These are phyloP conservation scores for Cliona cf. orientalis DNA, from an alignment of 37 sponge, comb jelly and placozoan species.

Conservation along the genomic window DNA sequence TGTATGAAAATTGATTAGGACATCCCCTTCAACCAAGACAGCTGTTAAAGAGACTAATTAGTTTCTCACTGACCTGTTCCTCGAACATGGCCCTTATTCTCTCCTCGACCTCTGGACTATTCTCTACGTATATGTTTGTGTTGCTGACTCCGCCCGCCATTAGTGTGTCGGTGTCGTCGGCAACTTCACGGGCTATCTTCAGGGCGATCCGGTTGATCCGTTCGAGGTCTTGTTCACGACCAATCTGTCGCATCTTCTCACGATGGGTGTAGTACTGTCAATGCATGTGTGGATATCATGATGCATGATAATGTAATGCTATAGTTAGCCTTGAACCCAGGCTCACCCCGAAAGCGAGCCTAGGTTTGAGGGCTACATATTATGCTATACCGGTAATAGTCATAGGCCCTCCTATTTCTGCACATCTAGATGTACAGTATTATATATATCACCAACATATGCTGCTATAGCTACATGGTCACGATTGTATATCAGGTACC, in stretches of 20 bases:
- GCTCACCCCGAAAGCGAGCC: too few relatives aligned
- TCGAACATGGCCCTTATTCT: slow-evolving; percentile 55
- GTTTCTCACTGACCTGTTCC: too few relatives aligned
- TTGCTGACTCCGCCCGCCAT: slow-evolving; percentile 61
- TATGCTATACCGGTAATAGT: too few relatives aligned
- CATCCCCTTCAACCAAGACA: neutral
- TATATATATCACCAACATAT: too few relatives aligned
- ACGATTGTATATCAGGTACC: too few relatives aligned
- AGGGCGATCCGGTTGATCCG: slow-evolving; percentile 57
- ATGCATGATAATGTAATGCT: too few relatives aligned
- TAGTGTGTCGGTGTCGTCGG: slow-evolving; percentile 45
- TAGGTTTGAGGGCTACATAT: too few relatives aligned
- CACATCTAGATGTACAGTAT: too few relatives aligned
- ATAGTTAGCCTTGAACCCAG: too few relatives aligned
- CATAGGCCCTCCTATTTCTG: too few relatives aligned
- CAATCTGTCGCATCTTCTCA: slow-evolving; percentile 49
- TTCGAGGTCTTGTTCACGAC: slow-evolving; percentile 59
- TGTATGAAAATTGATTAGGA: neutral
- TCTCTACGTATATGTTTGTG: slow-evolving; percentile 49
- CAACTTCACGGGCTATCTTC: slow-evolving; percentile 55
- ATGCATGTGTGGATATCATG: too few relatives aligned
- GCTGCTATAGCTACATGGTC: too few relatives aligned
- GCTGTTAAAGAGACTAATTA: slow-evolving; percentile 12
- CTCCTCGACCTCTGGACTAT: slow-evolving; percentile 5
- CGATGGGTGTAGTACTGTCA: slow-evolving; percentile 69